phyloP scores from a whole-genome alignment of 2,797 vertebrate species.

The Leucoraja ocellata region DNA sequence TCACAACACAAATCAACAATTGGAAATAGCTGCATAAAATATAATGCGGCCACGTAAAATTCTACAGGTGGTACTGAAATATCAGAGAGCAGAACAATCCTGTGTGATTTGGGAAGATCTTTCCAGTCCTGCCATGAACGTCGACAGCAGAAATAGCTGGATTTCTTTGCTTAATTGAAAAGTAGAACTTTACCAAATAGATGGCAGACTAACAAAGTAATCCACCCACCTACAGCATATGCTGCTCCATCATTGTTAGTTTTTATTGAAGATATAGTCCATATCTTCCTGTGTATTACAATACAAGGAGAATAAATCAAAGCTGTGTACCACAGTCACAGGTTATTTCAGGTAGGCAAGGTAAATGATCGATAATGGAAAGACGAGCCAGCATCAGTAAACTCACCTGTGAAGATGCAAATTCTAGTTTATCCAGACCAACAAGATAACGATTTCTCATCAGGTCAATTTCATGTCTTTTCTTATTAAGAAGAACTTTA shows the following conservation, averaged over 20 bases:
- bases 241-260: background rate
- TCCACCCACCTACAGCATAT: background rate
- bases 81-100: background rate
- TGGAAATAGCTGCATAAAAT: background rate
- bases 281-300: too few species aligned
- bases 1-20: background rate
- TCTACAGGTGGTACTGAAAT: background rate
- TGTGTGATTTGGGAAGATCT: background rate
- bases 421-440: conserved; percentile 82
- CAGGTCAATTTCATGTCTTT: conserved; percentile 73
- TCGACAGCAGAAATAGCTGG: background rate
- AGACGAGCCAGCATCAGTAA: background rate
- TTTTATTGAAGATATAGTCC: too few species aligned
- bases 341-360: too few species aligned
- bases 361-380: background rate
- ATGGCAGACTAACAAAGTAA: background rate
- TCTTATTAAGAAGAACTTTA: conserved; percentile 71
- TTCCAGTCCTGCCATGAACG: background rate
- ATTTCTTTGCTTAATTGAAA: background rate
- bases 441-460: conserved; percentile 73
- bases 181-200: background rate
- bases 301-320: background rate
- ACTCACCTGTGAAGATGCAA: conserved; percentile 80
- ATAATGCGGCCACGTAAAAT: background rate
- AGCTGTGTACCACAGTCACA: background rate